These are phyloP conservation scores for Thereuonema tuberculata DNA, from an alignment of 1,140 invertebrate species.

Conservation along the genomic window DNA sequence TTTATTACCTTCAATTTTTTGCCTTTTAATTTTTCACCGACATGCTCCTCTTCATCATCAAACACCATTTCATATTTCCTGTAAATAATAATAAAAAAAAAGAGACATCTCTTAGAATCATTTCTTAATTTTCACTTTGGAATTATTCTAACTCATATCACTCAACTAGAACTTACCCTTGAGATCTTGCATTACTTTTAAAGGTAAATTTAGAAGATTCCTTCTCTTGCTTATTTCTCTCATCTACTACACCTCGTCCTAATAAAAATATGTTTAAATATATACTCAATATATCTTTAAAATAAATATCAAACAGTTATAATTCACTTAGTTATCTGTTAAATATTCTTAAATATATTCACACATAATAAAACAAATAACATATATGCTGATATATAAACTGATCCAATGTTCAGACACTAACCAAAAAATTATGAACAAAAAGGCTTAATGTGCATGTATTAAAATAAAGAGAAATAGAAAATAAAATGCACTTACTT, in stretches of 20 bases:
- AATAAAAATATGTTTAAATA: background rate
- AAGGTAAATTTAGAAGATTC: background rate
- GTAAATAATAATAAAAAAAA: background rate
- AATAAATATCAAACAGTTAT: background rate
- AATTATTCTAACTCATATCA: background rate
- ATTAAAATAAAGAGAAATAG: background rate
- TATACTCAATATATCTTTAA: background rate
- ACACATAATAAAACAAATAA: background rate
- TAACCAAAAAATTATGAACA: background rate
- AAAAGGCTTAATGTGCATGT: too few relatives aligned
- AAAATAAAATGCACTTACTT: too few relatives aligned
- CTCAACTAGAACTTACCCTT: constrained; percentile 4
- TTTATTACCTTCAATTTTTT: too few relatives aligned
- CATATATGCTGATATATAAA: background rate
- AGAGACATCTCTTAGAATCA: background rate
- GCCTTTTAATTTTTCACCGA: too few relatives aligned
- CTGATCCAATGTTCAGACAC: too few relatives aligned
- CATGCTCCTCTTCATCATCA: background rate
- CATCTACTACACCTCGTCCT: background rate
- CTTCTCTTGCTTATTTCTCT: background rate
- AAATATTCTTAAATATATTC: background rate
- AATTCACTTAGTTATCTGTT: background rate
- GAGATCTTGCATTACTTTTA: background rate
- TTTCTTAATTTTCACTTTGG: background rate
- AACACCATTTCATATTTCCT: background rate